Percentiles rank a stretch among this genome's conserved stretches.
These are phyloP conservation scores for Peromyscus aztecus DNA, from an alignment of 2,797 vertebrate genomes.

Conservation along the genomic window DNA sequence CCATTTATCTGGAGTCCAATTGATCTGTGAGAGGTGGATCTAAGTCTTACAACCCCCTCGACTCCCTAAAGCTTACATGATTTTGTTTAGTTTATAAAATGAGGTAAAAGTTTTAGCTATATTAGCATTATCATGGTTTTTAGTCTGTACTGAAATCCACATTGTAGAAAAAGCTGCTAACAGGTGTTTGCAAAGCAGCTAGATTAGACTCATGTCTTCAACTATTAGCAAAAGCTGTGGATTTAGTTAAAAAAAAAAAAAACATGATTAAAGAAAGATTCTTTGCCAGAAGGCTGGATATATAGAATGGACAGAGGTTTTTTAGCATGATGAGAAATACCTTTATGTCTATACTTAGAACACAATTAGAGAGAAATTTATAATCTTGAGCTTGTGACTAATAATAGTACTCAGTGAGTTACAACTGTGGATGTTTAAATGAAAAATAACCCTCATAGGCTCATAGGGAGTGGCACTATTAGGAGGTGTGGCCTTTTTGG, in stretches of 20 bases:
- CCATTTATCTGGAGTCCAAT: neutral
- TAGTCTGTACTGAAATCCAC: neutral
- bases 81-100: neutral
- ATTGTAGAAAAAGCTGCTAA: neutral
- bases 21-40: neutral
- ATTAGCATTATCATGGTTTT: neutral
- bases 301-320: neutral
- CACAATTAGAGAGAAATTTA: neutral
- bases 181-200: neutral
- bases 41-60: neutral
- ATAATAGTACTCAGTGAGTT: neutral
- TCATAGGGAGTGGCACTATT: too few species aligned
- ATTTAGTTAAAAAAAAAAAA: neutral
- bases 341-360: neutral
- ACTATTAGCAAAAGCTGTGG: neutral
- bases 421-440: too few species aligned
- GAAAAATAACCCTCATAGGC: too few species aligned
- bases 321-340: neutral
- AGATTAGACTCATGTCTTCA: neutral
- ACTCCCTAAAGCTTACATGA: neutral
- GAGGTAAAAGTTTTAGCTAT: neutral
- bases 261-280: too few species aligned
- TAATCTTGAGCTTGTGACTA: neutral
- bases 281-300: neutral
- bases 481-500: too few species aligned